Evolutionary conservation across 2,888 invertebrate genomes (phyloP), one percentile per base, ranked within the genome.

Genomic region (Trachelus troglodyta): DNA sequence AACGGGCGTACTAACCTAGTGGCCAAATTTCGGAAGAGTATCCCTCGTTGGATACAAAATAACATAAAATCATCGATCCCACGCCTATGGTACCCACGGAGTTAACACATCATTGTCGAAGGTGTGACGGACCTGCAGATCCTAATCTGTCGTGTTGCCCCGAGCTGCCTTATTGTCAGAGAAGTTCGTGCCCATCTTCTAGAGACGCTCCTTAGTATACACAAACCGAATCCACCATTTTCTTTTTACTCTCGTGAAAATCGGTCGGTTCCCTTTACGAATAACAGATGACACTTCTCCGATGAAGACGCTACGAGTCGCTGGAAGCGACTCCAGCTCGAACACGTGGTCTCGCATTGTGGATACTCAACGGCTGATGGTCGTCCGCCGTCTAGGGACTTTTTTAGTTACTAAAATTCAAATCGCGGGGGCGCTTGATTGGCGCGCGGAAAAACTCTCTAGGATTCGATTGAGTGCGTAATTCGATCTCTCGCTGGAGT

Each of bases 61-160:
- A 34, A 69, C 69, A 37, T 75, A 33, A 15, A 23, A 78, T 79
- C 77, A 77, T 78, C 75, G 77, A 82, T 81, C 80, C 82, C 83
- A 82, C 82, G 77, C 84, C 84, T 83, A 79, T 84, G 84, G 85
- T 1, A 81, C 84, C 79, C 80, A 77, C 83, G 30, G 82, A 89
- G 87, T 89, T 88, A 87, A 86, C 86, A 84, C 87, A 88, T 89
- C 88, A 88, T 89, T 89, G 89, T 89, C 84, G 82, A 81, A 88
- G 87, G 88, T 89, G 90, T 89, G 86, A 88, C 84, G 82, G 84
- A 85, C 84, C 85, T 83, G 85, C 81, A 85, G 88, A 89, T 90
- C 88, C 87, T 90, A 90, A 90, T 91, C 90, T 89, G 84, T 86
- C 86, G 83, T 83, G 88, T 87, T 86, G 83, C 86, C 83, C 84